Evolutionary conservation across 2,888 invertebrate genomes (phyloP).

Genomic region (Hyalella azteca): DNA sequence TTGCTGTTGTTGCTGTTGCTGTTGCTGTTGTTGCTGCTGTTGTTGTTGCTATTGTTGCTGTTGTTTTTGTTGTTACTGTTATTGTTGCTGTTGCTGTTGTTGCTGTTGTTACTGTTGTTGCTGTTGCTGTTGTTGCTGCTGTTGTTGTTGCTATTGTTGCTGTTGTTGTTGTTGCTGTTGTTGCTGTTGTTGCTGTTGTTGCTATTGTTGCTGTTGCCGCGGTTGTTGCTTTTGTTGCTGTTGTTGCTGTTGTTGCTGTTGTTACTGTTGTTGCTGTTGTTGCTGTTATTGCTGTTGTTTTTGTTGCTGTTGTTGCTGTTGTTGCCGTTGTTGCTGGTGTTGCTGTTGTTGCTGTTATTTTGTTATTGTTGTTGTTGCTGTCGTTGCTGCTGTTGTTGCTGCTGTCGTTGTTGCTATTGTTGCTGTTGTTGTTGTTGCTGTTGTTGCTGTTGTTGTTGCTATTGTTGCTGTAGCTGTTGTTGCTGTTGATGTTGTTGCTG

Average conservation of each 20-base stretch:
- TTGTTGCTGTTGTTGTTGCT: neutral
- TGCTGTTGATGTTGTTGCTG: neutral
- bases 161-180: no score
- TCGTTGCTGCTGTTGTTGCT: neutral
- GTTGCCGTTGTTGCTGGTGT: conserved; percentile 5
- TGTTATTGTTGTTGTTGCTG: neutral
- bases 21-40: neutral
- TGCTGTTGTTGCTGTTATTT: neutral
- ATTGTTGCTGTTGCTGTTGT: conserved; percentile 2
- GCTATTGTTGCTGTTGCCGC: no score
- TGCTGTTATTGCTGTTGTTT: neutral
- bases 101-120: neutral
- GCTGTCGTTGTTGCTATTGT: neutral
- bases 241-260: no score
- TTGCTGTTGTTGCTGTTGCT: neutral
- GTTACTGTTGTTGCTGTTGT: no score
- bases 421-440: neutral
- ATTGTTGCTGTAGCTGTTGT: neutral
- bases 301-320: conserved; percentile 6
- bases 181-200: no score
- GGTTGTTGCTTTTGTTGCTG: no score
- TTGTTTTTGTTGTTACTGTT: no score
- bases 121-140: no score
- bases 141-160: no score
- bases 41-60: no score